Base-by-base conservation (phyloP, 1,140 invertebrate species). In the Tetramorium parvispinum region DNA sequence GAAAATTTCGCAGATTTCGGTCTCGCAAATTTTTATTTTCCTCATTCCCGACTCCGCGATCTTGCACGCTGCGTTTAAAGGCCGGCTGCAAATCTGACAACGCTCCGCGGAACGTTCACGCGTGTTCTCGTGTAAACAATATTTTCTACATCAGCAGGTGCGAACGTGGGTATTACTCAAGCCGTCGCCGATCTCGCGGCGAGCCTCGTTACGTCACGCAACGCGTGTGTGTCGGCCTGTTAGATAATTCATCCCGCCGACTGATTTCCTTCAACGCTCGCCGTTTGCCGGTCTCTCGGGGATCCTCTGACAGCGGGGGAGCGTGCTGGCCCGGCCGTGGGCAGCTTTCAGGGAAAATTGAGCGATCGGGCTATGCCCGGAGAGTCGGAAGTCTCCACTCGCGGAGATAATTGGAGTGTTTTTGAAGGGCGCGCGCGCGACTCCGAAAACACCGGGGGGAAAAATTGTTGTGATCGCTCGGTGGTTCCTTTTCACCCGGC, bases 401-500 rank as follows among this genome's bases (percentile, higher is more conserved):
- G 16, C 40, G 16, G 10, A 8, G 21, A 51, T 78, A 61, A 55
- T 78, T 32, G 63, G 18, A 40, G 21, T 40, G 32, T 70, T 70
- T 81, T 70, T 32, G 32, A 32, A 32, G 32, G 32, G 63, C 3
- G 32, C 27, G 2, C 43, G 24, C 16, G n/a, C 43, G 24, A 0
- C 13, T 27, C n/a, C 32, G 51, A 82, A 71, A 83, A 75, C 43
- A 83, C 5, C 37, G 13, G n/a, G 53, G 66, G 65, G 89, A 89
- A 89, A 91, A 86, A 88, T 65, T 89, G 88, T 92, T 93, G 89
- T 91, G 87, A 89, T 87, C 86, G 16, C 27, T 27, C 61, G 61
- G 5, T 32, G 57, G 4, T 1, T 27, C 13, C 57, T 59, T 8
- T 27, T 27, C 55, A 8, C 21, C 27, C 21, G 10, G 27, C 37